Evolutionary conservation across 2,888 invertebrate genomes (phyloP).

Genomic region (Cephus rjabovi): DNA sequence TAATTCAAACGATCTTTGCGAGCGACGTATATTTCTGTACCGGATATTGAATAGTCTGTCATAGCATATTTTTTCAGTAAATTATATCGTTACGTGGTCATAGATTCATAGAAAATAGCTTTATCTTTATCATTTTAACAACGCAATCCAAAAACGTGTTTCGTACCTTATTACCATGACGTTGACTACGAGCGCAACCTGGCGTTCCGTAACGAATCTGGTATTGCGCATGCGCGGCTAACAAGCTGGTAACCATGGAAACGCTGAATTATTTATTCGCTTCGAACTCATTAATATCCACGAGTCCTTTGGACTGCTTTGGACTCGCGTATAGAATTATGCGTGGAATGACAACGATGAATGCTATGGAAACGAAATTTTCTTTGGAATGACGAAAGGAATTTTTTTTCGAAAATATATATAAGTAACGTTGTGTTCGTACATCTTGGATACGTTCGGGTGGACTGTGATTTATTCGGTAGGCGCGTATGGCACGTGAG

Average conservation of each 20-base stretch:
- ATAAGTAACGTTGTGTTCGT: neutral
- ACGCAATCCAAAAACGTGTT: neutral
- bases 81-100: neutral
- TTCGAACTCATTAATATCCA: neutral
- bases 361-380: neutral
- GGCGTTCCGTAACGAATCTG: neutral
- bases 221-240: neutral
- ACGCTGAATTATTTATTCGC: neutral
- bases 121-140: neutral
- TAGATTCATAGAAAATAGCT: neutral
- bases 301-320: neutral
- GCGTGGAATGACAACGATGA: neutral
- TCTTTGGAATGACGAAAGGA: neutral
- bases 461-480: neutral
- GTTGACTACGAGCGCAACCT: neutral
- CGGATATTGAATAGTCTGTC: neutral
- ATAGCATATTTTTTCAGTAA: neutral
- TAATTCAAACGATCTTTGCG: neutral
- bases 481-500: neutral
- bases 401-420: neutral
- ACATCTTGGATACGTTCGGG: neutral
- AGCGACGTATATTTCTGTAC: neutral
- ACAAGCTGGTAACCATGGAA: neutral
- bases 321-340: neutral
- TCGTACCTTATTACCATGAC: neutral